A percentile compares a stretch with the other conserved stretches of the same genome.
Evolutionary conservation across 2,113 vertebrate genomes (phyloP).

Genomic region (Theristicus caerulescens): DNA sequence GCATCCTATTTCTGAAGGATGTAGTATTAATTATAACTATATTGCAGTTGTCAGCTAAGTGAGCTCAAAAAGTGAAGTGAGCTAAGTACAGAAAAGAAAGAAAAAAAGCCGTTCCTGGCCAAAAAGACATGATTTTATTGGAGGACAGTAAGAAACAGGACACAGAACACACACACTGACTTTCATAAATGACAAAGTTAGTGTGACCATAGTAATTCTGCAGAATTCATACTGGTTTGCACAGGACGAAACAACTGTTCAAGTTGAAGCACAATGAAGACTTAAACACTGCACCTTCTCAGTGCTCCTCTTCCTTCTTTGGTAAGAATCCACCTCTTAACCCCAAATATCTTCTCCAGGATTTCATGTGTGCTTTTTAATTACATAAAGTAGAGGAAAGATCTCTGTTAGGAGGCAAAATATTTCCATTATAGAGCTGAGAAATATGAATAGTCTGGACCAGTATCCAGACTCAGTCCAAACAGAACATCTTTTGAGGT

Average conservation of each 20-base stretch:
- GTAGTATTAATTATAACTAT: background rate
- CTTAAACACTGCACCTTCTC: background rate
- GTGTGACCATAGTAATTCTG: background rate
- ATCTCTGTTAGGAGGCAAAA: background rate
- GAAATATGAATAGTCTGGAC: background rate
- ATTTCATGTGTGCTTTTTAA: background rate
- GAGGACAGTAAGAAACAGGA: background rate
- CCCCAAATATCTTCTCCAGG: background rate
- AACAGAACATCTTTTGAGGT: background rate
- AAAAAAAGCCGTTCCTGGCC: background rate
- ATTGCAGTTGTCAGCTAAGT: background rate
- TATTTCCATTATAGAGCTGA: background rate
- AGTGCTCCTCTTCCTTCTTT: background rate
- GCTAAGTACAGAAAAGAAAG: background rate
- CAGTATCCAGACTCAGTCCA: background rate
- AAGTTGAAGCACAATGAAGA: background rate
- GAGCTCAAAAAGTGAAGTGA: background rate
- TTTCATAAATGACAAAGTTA: background rate
- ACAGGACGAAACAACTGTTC: background rate
- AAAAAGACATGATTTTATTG: background rate
- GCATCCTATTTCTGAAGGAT: background rate
- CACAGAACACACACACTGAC: background rate
- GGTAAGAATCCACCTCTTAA: background rate
- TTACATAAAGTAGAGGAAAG: background rate
- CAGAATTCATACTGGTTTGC: background rate